These are phyloP conservation scores for Strix uralensis DNA, from an alignment of 2,113 vertebrate species.

Conservation along the genomic window DNA sequence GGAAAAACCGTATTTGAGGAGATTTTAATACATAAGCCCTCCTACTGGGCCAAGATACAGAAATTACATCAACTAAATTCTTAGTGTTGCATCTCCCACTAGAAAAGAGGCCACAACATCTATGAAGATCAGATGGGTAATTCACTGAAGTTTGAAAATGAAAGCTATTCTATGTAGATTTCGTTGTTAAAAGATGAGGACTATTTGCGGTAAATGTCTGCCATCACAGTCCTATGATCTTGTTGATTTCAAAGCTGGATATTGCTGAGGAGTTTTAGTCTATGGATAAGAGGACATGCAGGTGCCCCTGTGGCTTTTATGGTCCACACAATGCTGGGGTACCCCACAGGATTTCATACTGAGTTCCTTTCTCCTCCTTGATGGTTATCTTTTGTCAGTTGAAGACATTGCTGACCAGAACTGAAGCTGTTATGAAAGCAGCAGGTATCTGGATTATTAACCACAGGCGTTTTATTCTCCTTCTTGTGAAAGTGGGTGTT, in stretches of 20 bases:
- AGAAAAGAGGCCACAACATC: background rate
- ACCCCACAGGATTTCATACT: background rate
- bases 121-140: background rate
- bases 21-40: background rate
- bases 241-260: background rate
- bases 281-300: background rate
- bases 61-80: background rate
- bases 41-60: background rate
- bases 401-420: background rate
- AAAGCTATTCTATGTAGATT: background rate
- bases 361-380: background rate
- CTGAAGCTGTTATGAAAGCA: background rate
- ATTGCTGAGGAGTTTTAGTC: background rate
- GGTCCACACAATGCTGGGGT: background rate
- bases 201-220: background rate
- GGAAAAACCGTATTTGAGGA: background rate
- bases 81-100: background rate
- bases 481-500: background rate
- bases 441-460: background rate
- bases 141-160: background rate
- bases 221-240: no score
- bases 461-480: background rate
- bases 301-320: background rate
- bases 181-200: background rate
- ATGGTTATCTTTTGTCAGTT: background rate